Evolutionary conservation across 2,797 vertebrate species (phyloP), one percentile per base, ranked within the genome.

Genomic region (Syncerus caffer): DNA sequence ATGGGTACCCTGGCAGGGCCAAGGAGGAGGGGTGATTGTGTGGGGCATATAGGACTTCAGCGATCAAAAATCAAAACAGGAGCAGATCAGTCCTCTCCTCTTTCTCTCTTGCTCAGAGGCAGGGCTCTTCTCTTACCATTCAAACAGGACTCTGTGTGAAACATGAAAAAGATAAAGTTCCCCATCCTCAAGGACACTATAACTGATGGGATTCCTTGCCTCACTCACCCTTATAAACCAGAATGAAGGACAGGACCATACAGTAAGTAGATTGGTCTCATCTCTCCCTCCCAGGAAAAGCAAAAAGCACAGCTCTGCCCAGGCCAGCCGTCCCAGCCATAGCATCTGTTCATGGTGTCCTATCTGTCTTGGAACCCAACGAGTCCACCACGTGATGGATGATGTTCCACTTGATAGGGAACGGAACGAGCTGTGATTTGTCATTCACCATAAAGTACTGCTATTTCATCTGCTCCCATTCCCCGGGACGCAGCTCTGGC

Each of bases 401-500:
- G 57, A 82, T 3, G 55, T 93, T 96, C 62, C 55, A 47, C 97
- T 95, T 29, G 96, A 95, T 92, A 95, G 97, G 90, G 57, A 97
- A 96, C 0, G 0, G 85, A 96, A 93, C 2, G 3, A 95, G 92
- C 21, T 12, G 96, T 19, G 92, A 97, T 95, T 96, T 97, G 97
- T 98, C 62, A 85, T 94, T 98, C 55, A 57, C 93, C 15, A 89
- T 93, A 88, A 96, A 96, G 97, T 51, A 83, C 86, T 80, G 98
- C 96, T 96, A 51, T 97, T 97, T 97, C 97, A 93, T 96, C 82
- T 27, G 96, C 55, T 96, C 84, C 51, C 55, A 16, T 89, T 96
- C 76, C 64, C 93, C 0, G 8, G 55, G 91, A 97, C 0, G 2
- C 2, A 11, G 31, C 58, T 78, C 95, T 0, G 64, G 58, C 95